These are phyloP conservation scores for Sardina pilchardus DNA, from an alignment of 2,113 vertebrate species.

Conservation along the genomic window DNA sequence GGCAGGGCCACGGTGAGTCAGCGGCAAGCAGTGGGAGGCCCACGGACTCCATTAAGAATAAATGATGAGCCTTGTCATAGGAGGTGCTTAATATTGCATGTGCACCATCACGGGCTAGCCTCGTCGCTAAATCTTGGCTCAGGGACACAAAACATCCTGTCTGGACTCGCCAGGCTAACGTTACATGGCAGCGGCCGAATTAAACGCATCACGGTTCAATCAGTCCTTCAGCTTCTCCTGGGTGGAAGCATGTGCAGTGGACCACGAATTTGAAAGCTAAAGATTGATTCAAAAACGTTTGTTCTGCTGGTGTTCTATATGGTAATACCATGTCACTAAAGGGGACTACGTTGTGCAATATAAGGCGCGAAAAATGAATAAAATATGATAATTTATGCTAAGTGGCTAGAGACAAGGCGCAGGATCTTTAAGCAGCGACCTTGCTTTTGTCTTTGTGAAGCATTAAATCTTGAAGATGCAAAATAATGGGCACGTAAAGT, in stretches of 20 bases:
- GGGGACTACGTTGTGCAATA: too few species aligned
- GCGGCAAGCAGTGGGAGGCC: neutral
- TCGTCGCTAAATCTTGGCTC: conserved; percentile 7
- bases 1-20: neutral
- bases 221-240: neutral
- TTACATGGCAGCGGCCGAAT: neutral
- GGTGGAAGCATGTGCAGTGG: neutral
- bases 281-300: neutral
- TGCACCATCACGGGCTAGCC: neutral
- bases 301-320: too few species aligned
- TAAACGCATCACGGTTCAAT: neutral
- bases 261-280: neutral
- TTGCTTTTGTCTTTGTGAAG: too few species aligned
- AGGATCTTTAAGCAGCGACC: too few species aligned
- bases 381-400: too few species aligned
- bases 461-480: too few species aligned
- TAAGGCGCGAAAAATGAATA: too few species aligned
- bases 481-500: too few species aligned
- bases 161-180: neutral
- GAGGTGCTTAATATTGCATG: conserved; percentile 5
- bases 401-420: too few species aligned
- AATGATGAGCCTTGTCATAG: conserved; percentile 8
- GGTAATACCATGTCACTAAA: too few species aligned
- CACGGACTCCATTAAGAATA: neutral
- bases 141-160: neutral